Conservation (phyloP, 2,888 invertebrate species). For the Allolobophora icterica region DNA sequence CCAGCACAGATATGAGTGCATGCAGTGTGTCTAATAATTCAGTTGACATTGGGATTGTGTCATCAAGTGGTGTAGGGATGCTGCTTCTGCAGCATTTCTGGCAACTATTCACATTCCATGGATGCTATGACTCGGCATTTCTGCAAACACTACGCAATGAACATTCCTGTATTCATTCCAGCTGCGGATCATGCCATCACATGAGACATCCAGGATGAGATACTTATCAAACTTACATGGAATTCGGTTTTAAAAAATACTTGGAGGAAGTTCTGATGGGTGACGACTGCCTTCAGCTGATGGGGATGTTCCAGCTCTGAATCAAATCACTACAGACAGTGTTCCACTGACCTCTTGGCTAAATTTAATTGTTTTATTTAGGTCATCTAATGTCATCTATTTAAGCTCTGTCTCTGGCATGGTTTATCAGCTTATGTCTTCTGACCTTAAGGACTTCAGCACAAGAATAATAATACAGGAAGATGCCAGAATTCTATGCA, state of each 20-base stretch:
- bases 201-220: conserved; percentile 22
- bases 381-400: not conserved
- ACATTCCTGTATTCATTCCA: conserved; percentile 40
- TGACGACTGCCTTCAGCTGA: not conserved
- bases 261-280: not conserved
- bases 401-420: not conserved
- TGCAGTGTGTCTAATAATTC: not conserved
- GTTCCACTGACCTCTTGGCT: not conserved
- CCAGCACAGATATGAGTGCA: not conserved
- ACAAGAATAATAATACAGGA: not conserved
- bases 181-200: conserved; percentile 30
- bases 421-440: not conserved
- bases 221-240: conserved; percentile 23
- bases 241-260: not conserved
- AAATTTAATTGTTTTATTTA: not conserved
- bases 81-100: not conserved
- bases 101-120: conserved; percentile 37
- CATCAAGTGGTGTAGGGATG: not conserved
- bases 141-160: conserved; percentile 33
- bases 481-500: not conserved
- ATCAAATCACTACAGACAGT: not conserved
- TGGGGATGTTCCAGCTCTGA: not conserved
- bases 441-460: not conserved
- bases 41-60: not conserved
- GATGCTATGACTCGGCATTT: conserved; percentile 13